Conservation (phyloP, 2,888 invertebrate species). For the Ormyrus rosae region DNA sequence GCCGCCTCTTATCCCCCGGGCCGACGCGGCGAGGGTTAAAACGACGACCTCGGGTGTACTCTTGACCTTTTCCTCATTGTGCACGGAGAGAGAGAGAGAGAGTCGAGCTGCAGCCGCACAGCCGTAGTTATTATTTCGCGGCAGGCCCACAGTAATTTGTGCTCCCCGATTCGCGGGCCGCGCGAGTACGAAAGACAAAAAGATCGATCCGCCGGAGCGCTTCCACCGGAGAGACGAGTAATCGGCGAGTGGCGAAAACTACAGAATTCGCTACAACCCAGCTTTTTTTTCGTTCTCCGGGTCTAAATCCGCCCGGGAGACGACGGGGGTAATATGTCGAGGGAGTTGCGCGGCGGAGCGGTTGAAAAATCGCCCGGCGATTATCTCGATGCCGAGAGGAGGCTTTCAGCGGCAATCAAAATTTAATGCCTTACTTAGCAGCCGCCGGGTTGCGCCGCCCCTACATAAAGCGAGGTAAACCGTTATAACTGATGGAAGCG, state of each 20-base stretch:
- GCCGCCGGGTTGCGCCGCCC: neutral
- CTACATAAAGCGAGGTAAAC: constrained; percentile 8
- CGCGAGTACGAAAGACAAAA: too few relatives aligned
- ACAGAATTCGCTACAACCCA: too few relatives aligned
- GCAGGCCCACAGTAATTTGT: too few relatives aligned
- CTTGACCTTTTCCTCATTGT: constrained; percentile 70
- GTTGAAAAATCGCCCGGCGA: constrained; percentile 7
- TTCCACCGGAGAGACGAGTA: too few relatives aligned
- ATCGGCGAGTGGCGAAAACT: too few relatives aligned
- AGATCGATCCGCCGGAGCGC: too few relatives aligned
- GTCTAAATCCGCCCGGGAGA: too few relatives aligned
- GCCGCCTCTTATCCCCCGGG: neutral
- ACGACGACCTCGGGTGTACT: constrained; percentile 66
- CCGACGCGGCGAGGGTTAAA: constrained; percentile 20
- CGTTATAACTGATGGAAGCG: neutral
- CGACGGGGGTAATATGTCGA: too few relatives aligned
- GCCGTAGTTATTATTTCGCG: too few relatives aligned
- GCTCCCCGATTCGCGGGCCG: too few relatives aligned
- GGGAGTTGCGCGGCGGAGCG: neutral
- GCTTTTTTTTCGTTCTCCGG: too few relatives aligned
- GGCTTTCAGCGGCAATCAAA: constrained; percentile 24
- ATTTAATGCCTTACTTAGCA: neutral
- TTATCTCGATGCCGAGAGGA: constrained; percentile 10
- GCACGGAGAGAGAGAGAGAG: neutral
- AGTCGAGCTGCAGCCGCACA: too few relatives aligned